phyloP scores from a whole-genome alignment of 2,797 vertebrate species.

The Pangasius mekongensis region DNA sequence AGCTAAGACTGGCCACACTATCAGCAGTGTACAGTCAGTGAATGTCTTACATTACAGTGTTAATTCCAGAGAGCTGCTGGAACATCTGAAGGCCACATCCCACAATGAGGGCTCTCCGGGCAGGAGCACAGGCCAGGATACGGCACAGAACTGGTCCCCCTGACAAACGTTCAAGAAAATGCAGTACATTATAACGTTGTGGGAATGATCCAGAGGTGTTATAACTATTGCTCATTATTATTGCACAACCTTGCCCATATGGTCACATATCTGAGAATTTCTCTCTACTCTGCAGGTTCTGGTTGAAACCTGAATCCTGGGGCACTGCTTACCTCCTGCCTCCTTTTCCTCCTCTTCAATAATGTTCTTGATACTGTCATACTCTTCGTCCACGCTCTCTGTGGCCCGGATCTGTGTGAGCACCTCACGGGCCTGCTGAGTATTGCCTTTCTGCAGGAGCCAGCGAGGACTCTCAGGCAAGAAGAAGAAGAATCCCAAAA shows the following conservation, averaged over 20 bases:
- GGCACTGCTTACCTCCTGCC: slow-evolving; percentile 59
- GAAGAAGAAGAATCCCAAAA: slow-evolving; percentile 88
- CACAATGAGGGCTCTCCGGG: slow-evolving; percentile 88
- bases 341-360: slow-evolving; percentile 89
- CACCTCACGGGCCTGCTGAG: slow-evolving; percentile 82
- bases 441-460: slow-evolving; percentile 91
- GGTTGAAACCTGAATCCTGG: neutral
- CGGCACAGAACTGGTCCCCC: slow-evolving; percentile 85
- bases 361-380: slow-evolving; percentile 83
- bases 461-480: slow-evolving; percentile 96
- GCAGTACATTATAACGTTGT: neutral
- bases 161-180: slow-evolving; percentile 59
- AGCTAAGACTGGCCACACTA: neutral
- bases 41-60: slow-evolving; percentile 93
- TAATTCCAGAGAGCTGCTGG: slow-evolving; percentile 96
- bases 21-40: neutral
- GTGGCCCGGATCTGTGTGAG: slow-evolving; percentile 85
- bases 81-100: slow-evolving; percentile 97
- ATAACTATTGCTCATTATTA: neutral
- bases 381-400: slow-evolving; percentile 85
- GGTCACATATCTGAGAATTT: neutral
- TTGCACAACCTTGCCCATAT: neutral
- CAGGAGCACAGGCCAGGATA: slow-evolving; percentile 85
- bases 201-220: neutral
- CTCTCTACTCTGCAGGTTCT: neutral